Base-by-base conservation (phyloP, 2,888 invertebrate species). In the Zaprionus bogoriensis region DNA sequence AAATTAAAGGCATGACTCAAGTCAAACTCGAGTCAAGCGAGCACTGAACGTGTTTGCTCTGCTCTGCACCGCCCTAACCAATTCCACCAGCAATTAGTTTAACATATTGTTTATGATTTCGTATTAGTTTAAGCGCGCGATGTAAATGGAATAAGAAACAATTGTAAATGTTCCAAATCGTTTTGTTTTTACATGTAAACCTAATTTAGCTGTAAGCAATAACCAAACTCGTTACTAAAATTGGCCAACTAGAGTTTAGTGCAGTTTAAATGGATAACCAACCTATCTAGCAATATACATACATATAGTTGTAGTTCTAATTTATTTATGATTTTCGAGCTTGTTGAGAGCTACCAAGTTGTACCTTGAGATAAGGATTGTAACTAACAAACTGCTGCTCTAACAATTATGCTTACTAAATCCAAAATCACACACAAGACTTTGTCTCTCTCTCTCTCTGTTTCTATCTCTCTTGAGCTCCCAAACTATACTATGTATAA, bases 1-100 rank as follows among this genome's bases (percentile, higher is more conserved):
- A 88, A 85, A 86, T 88, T 88, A 82, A 87, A 80, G 74, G 68
- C 85, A 78, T 76, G 60, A n/a, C n/a, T n/a, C n/a, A n/a, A n/a
- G n/a, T n/a, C n/a, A n/a, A n/a, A n/a, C n/a, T 54, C 72, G 41
- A 38, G 55, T 42, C 17, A 17, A 7, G 32, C 14, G 25, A 14
- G 22, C 23, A 25, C 17, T 38, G 12, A 17, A 36, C 14, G 17
- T 9, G 36, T 17, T 36, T 36, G 14, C 12, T 17, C 3, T 14
- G 12, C 12, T 9, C 14, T 17, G 7, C 38, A 17, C 19, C 9
- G 14, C 14, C 2, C 7, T 36, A 36, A 36, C 14, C 17, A 3
- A 27, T 10, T 17, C 6, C 17, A 17, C 17, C 32, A 36, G 14
- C 17, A 36, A 36, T 36, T 36, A 36, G 32, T 36, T 17, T 36